These are phyloP conservation scores for Aegithalos caudatus DNA, from an alignment of 2,113 vertebrate genomes.

Conservation along the genomic window DNA sequence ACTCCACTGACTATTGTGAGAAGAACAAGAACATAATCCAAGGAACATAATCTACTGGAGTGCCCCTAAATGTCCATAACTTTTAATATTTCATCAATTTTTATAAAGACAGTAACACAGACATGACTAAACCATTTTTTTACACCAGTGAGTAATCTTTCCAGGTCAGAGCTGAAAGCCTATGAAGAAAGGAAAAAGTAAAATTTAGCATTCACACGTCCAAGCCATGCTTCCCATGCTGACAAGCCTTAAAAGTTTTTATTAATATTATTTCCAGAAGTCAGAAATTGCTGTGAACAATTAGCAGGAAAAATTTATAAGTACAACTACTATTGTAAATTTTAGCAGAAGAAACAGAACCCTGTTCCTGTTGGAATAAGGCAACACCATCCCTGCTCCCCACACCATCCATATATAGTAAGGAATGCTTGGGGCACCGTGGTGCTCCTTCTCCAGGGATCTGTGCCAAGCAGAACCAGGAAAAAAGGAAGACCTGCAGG, in stretches of 20 bases:
- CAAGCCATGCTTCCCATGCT: background rate
- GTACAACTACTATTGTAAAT: background rate
- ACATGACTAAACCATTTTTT: background rate
- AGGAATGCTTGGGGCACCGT: constrained; percentile 3
- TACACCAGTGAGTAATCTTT: background rate
- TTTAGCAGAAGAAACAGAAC: background rate
- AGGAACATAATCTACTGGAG: background rate
- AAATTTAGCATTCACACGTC: background rate
- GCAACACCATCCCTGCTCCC: background rate
- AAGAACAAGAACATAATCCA: background rate
- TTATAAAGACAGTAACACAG: background rate
- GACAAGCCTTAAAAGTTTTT: background rate
- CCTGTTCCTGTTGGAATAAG: background rate
- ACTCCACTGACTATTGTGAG: background rate
- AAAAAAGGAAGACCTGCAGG: background rate
- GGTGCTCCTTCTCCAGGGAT: background rate
- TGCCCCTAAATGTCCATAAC: background rate
- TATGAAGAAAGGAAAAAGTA: background rate
- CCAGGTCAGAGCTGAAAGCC: background rate
- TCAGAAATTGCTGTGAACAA: background rate
- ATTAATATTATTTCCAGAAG: background rate
- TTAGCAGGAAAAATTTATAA: background rate
- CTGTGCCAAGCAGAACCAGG: background rate
- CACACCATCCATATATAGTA: constrained; percentile 34
- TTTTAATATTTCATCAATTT: background rate